Base-by-base conservation (phyloP, 2,113 vertebrate species). In the Shinisaurus crocodilurus region DNA sequence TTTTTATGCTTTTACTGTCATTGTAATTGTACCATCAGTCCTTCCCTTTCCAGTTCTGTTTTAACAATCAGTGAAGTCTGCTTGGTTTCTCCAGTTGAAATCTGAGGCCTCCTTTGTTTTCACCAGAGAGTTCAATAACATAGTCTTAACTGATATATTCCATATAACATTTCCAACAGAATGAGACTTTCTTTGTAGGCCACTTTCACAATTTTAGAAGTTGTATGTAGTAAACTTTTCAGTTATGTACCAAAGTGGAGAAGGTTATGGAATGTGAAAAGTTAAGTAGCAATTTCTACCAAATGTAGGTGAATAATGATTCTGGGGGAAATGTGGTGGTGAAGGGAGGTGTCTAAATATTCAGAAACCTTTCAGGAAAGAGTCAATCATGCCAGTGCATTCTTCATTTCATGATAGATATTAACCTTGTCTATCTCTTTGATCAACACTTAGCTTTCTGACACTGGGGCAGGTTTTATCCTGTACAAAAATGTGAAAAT, bases 41-140 rank as follows among this genome's bases (percentile, higher is more conserved):
- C 84, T 82, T 40, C 29, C 63, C 84, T 60, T 85, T 60, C 85
- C 88, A 25, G n/a, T 88, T 91, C 82, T 27, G 18, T 85, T 90
- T 82, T 72, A 69, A 90, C 82, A 88, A 82, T 5, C 25, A 70
- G 25, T 92, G 92, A 45, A 72, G 82, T 57, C 67, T 89, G 37
- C 48, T 91, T 79, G 27, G 34, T 37, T 74, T 85, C 76, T 85
- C 89, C 1, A 0, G 16, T 88, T 63, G 25, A 34, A 82, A n/a
- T 29, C 88, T 89, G 25, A n/a, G 43, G 0, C 45, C 34, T 74
- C 40, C 86, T 48, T 20, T 88, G 3, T 86, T 88, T 72, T 83
- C 48, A 6, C 9, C 27, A 67, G 60, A 15, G 5, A 45, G 25
- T 32, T 43, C 34, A 50, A 70, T 85, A 65, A 63, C 10, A 9